Evolutionary conservation across 2,888 invertebrate species (phyloP), one percentile per base, ranked within the genome.

Genomic region (Polietes domitor): DNA sequence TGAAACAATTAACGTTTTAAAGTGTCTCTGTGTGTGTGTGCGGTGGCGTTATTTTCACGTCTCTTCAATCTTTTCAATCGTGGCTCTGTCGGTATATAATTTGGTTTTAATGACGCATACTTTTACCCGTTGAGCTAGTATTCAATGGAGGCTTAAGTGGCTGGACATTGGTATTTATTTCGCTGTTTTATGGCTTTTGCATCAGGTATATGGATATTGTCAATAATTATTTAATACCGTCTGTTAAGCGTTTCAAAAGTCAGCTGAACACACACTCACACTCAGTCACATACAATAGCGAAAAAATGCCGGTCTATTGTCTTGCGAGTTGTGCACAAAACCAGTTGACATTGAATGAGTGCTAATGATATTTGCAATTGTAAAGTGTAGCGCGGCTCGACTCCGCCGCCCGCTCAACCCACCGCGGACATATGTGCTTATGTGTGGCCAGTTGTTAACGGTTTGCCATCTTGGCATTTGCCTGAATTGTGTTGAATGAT

Each of bases 271-370:
- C 7, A 47, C 47, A n/a, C n/a, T n/a, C n/a, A n/a, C n/a, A n/a
- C n/a, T n/a, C n/a, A n/a, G n/a, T n/a, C n/a, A n/a, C n/a, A n/a
- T n/a, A 47, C 2, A 47, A 47, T 2, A 4, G 47, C 19, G n/a
- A 47, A 47, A 1, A 68, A 47, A 68, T 41, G 68, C 68, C 47
- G 47, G 68, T 68, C 47, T 68, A 47, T 68, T 68, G 37, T 68
- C 26, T 43, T 47, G 1, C 12, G 24, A 4, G 24, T 32, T 75
- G 70, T 0, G 28, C 17, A 43, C 41, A 21, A 84, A 84, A 82
- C 71, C 73, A 78, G 84, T 82, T 85, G 85, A 80, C 85, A 85
- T 85, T 85, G 84, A 81, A 83, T 76, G 41, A 55, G 21, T 75
- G 65, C 41, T 78, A 81, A 84, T 75, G 50, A 63, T 53, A 72